Evolutionary conservation across 2,888 invertebrate species (phyloP).

Genomic region (Norana najaformis): DNA sequence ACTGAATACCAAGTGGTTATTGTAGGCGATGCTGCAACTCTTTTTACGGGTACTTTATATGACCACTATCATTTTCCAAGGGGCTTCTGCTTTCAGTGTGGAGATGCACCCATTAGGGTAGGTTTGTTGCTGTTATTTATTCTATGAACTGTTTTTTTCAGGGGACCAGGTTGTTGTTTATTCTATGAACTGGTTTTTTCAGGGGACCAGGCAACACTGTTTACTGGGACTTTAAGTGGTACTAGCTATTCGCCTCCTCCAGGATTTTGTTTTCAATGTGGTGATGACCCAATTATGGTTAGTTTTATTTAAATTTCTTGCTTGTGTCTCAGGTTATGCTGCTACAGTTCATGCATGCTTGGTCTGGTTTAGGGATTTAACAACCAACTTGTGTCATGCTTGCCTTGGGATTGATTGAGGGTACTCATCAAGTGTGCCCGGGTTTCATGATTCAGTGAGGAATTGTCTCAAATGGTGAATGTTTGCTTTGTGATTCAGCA

Average conservation of each 20-base stretch:
- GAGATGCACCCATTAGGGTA: constrained; percentile 73
- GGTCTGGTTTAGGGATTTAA: background rate
- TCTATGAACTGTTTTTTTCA: constrained; percentile 25
- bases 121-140: constrained; percentile 15
- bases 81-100: constrained; percentile 93
- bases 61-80: constrained; percentile 66
- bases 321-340: background rate
- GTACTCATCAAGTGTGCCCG: background rate
- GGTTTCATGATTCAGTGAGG: too few species aligned
- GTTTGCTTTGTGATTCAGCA: too few species aligned
- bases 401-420: background rate
- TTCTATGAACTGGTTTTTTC: constrained; percentile 28
- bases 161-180: background rate
- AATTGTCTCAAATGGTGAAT: background rate
- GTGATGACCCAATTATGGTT: constrained; percentile 73
- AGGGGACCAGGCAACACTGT: constrained; percentile 66
- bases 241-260: constrained; percentile 67
- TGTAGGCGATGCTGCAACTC: background rate
- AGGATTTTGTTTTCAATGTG: constrained; percentile 93
- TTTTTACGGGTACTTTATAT: background rate
- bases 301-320: constrained; percentile 4
- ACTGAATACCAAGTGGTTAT: background rate
- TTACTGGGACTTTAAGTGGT: constrained; percentile 75
- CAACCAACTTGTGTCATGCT: background rate
- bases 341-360: background rate